Evolutionary conservation across 2,888 invertebrate genomes (phyloP), one percentile per base, ranked within the genome.

Genomic region (Aleiodes alternator): DNA sequence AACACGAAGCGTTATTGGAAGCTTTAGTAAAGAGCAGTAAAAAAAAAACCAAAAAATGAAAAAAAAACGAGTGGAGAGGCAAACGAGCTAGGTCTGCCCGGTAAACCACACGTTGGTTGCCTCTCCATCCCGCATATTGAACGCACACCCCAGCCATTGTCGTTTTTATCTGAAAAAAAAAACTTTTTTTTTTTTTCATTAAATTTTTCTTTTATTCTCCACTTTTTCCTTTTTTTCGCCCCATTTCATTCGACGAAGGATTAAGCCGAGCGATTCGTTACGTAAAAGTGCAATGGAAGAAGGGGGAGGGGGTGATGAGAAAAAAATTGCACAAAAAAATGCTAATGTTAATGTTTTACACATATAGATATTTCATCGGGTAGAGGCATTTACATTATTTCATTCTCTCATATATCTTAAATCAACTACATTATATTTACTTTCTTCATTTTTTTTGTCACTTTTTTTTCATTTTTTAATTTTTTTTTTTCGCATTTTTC

Each of bases 1-100:
- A 77, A 77, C 75, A 75, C 68, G 75, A 66, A 66, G 48, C 77
- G 71, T 75, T 79, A 77, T 77, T 77, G 76, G 74, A 79, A 76
- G 69, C 73, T 59, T 48, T 8, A 16, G 29, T 4, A 50, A 61
- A 57, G 55, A 55, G 50, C 48, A 68, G 23, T 16, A 55, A 61
- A 43, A 72, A 51, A 69, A 66, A 64, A 50, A 29, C 1, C 23
- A 23, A 23, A 23, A 23, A 23, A 23, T 1, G 16, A 55, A 61
- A 43, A 72, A 51, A 69, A 66, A 64, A 16, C 38, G 75, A 50
- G 29, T 16, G 69, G 55, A 70, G 48, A 68, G 69, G 73, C 64
- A 71, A 76, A 56, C 74, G 73, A 69, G 57, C 38, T n/a, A 16
- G 11, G 64, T 50, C 64, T 29, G 51, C 51, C 57, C 56, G 56